Evolutionary conservation across 1,140 invertebrate genomes (phyloP).

Genomic region (Bathynomus jamesi): DNA sequence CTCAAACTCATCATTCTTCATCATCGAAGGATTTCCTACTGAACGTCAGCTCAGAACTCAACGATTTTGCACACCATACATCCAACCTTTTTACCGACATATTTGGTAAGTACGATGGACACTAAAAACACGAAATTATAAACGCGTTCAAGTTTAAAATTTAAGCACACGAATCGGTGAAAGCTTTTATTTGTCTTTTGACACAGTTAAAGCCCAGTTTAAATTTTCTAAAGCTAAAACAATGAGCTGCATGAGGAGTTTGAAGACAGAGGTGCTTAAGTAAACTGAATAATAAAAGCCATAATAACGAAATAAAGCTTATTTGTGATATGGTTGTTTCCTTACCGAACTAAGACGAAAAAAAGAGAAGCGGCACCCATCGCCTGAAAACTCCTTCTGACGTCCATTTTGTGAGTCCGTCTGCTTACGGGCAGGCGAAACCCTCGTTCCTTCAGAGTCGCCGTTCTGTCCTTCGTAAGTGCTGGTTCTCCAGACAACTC

Average conservation of each 20-base stretch:
- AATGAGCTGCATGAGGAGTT: no score
- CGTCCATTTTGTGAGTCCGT: not conserved
- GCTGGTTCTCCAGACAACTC: no score
- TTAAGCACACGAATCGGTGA: no score
- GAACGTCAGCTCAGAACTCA: slow-evolving; percentile 78
- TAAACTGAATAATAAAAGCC: no score
- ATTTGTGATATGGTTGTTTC: no score
- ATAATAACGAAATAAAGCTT: no score
- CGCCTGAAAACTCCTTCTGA: not conserved
- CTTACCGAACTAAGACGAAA: not conserved
- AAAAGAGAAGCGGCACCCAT: not conserved
- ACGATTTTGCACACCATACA: slow-evolving; percentile 80
- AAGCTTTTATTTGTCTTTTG: no score
- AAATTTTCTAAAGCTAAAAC: no score
- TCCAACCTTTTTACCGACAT: slow-evolving; percentile 84
- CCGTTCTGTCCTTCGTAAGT: not conserved
- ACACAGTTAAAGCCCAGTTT: no score
- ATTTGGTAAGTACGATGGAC: slow-evolving; percentile 63
- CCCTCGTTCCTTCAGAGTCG: not conserved
- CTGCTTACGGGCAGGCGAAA: not conserved
- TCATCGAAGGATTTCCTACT: slow-evolving; percentile 70
- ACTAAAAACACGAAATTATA: no score
- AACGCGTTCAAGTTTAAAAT: no score
- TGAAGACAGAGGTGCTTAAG: no score
- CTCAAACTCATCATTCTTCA: slow-evolving; percentile 14